Percentiles rank a stretch among this genome's conserved stretches.
Evolutionary conservation across 2,888 invertebrate genomes (phyloP).

Genomic region (Conops quadrifasciatus): DNA sequence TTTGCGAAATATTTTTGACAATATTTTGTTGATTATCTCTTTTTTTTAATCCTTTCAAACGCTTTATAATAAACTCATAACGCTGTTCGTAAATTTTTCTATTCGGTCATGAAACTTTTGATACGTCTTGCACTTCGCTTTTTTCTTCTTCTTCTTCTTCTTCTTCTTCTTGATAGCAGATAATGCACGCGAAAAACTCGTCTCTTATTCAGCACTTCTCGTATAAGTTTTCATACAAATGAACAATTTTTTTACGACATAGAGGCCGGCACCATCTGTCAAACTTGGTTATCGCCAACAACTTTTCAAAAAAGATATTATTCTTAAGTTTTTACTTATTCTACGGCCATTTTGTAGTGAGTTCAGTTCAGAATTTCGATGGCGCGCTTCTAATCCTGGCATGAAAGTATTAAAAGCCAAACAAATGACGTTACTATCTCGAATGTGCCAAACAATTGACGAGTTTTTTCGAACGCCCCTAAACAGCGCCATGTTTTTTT

Average conservation of each 20-base stretch:
- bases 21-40: no score
- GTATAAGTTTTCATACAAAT: neutral
- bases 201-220: no score
- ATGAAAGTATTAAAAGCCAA: constrained; percentile 23
- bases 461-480: constrained; percentile 20
- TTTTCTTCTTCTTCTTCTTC: neutral
- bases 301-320: neutral
- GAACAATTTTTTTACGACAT: constrained; percentile 18
- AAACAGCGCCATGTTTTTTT: constrained; percentile 7
- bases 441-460: constrained; percentile 18
- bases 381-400: constrained; percentile 22
- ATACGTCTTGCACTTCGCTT: no score
- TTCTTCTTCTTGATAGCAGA: neutral
- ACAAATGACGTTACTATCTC: constrained; percentile 25
- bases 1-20: no score
- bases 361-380: neutral
- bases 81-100: no score
- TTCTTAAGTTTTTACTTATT: neutral
- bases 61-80: no score
- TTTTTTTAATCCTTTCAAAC: no score
- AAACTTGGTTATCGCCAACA: constrained; percentile 18
- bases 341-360: neutral
- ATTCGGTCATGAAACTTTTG: no score
- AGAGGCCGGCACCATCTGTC: constrained; percentile 20
- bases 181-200: constrained; percentile 8